A percentile compares a stretch with the other conserved stretches of the same genome.
These are phyloP conservation scores for Trichopria drosophilae DNA, from an alignment of 2,888 invertebrate genomes.

Conservation along the genomic window DNA sequence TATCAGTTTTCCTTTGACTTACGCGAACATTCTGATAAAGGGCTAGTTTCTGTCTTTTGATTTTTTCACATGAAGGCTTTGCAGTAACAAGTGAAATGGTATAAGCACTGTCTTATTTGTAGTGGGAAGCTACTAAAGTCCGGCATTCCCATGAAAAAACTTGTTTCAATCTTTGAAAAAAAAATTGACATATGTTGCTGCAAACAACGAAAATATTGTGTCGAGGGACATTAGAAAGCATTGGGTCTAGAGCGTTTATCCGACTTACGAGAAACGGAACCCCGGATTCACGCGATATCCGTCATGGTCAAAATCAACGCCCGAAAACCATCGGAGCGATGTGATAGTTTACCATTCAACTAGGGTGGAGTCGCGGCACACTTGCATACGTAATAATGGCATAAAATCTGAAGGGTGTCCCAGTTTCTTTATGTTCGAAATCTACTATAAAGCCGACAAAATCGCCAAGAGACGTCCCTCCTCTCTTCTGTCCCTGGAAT, in stretches of 20 bases:
- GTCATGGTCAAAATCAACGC: slow-evolving; percentile 14
- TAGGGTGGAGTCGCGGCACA: slow-evolving; percentile 43
- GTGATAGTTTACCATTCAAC: slow-evolving; percentile 39
- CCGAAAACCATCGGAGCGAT: slow-evolving; percentile 13
- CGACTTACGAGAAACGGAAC: slow-evolving; percentile 29
- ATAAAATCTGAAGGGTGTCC: slow-evolving; percentile 52
- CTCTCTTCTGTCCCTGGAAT: slow-evolving; percentile 35
- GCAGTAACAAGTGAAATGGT: too few relatives aligned
- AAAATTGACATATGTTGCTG: slow-evolving; percentile 7
- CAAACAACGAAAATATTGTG: slow-evolving; percentile 4
- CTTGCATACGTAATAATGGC: slow-evolving; percentile 54
- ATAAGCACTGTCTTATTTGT: too few relatives aligned
- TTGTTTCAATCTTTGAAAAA: not conserved
- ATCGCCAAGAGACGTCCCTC: slow-evolving; percentile 43
- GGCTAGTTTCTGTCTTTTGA: too few relatives aligned
- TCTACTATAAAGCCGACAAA: slow-evolving; percentile 51
- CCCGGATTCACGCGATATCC: slow-evolving; percentile 34
- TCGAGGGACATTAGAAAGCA: slow-evolving; percentile 4
- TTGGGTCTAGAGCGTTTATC: slow-evolving; percentile 30
- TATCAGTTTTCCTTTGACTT: too few relatives aligned
- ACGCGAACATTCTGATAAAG: too few relatives aligned
- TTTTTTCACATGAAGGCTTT: too few relatives aligned
- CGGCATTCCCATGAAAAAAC: not conserved
- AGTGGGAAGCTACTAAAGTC: too few relatives aligned
- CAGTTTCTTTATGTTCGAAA: slow-evolving; percentile 48